These are phyloP conservation scores for Arbacia lixula DNA, from an alignment of 53 echinoderm and acorn worm species.

Conservation along the genomic window DNA sequence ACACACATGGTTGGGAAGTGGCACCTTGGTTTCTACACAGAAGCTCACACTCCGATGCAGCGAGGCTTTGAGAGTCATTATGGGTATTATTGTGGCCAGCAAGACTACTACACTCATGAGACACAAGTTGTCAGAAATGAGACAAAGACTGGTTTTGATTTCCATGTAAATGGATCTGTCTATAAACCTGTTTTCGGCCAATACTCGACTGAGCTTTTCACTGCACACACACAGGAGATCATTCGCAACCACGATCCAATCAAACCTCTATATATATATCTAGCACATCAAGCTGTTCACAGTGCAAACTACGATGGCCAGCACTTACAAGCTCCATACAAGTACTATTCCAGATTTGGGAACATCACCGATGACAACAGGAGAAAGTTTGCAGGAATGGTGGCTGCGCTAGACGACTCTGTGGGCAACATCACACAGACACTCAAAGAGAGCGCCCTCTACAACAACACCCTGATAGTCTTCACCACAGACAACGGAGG, in stretches of 20 bases:
- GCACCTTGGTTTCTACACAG: slow-evolving; percentile 85
- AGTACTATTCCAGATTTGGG: slow-evolving; percentile 83
- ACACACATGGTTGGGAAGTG: slow-evolving; percentile 99
- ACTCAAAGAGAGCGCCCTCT: slow-evolving; percentile 76
- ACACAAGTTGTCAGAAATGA: background rate
- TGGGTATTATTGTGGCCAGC: slow-evolving; percentile 88
- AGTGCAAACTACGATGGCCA: slow-evolving; percentile 71
- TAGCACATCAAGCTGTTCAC: slow-evolving; percentile 96
- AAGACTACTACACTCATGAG: slow-evolving; percentile 70
- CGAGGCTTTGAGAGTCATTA: slow-evolving; percentile 92
- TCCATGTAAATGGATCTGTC: slow-evolving; percentile 78
- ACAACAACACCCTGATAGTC: slow-evolving; percentile 87
- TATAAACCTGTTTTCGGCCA: slow-evolving; percentile 91
- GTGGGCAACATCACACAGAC: slow-evolving; percentile 80
- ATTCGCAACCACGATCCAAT: slow-evolving; percentile 73
- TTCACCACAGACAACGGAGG: slow-evolving; percentile 99
- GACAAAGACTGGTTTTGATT: slow-evolving; percentile 69
- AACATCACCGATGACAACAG: slow-evolving; percentile 78
- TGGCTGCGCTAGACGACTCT: slow-evolving; percentile 91
- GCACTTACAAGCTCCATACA: slow-evolving; percentile 81
- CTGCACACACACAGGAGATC: slow-evolving; percentile 66
- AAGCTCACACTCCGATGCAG: slow-evolving; percentile 69
- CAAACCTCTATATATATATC: slow-evolving; percentile 88
- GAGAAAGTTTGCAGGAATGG: slow-evolving; percentile 96
- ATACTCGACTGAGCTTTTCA: slow-evolving; percentile 84